Evolutionary conservation across 2,888 invertebrate species (phyloP), one percentile per base, ranked within the genome.

Genomic region (Ochropacha duplaris): DNA sequence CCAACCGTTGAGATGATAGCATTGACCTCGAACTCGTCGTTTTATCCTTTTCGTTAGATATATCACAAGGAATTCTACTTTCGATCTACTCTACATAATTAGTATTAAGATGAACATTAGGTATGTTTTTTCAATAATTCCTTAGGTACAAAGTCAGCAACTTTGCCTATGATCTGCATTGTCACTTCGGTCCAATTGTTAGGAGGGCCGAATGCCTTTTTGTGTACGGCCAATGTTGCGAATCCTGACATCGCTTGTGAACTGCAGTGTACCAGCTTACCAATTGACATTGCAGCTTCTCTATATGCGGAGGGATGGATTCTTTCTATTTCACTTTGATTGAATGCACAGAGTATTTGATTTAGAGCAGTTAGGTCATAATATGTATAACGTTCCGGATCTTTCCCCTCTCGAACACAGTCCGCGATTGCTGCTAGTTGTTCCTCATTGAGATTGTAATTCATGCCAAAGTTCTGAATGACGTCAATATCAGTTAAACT

Each of bases 301-400:
- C 84, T 93, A 60, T 94, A 94, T 0, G 93, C 92, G 50, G 88
- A 81, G 0, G 94, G 89, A 66, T 93, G 94, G 57, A 94, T 94
- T 55, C 85, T 79, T 31, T 81, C 82, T 52, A 94, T 93, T 61
- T 94, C 92, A 22, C 88, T 88, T 26, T 76, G 78, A 65, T 94
- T 94, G 57, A 94, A 94, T n/a, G 89, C 89, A 67, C 95, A 95
- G 2, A 94, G 66, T 61, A 94, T 93, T 70, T 94, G 93, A 34
- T 90, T 83, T 56, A 95, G 72, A 0, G 93, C 91, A 44, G 74
- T 81, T 55, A 94, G 79, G 77, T 95, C 94, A 59, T 93, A 94
- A 65, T 86, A 90, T 0, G 94, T 94, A 65, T 93, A 94, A 60
- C 94, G 94, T 60, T 93, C 88, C 0, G 94, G 93, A 28, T 83